phyloP scores from a whole-genome alignment of 1,140 invertebrate genomes.

The Samia ricini region DNA sequence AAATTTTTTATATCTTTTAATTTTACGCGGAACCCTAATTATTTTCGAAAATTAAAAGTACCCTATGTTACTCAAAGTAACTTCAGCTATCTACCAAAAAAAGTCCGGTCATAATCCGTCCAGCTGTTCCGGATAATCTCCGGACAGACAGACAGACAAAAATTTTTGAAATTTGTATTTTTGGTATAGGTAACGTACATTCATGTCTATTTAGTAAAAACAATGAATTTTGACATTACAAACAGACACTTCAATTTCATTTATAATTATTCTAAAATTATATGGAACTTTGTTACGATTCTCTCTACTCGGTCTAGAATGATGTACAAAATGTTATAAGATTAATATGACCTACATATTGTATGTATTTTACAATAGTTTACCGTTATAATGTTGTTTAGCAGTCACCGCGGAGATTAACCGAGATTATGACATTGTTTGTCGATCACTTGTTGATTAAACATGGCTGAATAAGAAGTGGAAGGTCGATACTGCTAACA shows the following conservation, averaged over 20 bases:
- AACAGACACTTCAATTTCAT: too few species aligned
- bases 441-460: not conserved
- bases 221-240: not conserved
- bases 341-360: constrained; percentile 7
- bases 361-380: constrained; percentile 2
- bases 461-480: not conserved
- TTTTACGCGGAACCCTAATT: too few species aligned
- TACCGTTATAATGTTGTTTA: not conserved
- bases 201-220: not conserved
- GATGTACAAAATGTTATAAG: too few species aligned
- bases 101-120: too few species aligned
- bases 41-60: too few species aligned
- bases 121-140: too few species aligned
- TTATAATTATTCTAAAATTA: not conserved
- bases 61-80: too few species aligned
- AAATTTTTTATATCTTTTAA: too few species aligned
- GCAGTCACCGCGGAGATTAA: constrained; percentile 5
- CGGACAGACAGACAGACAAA: too few species aligned
- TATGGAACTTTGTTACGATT: not conserved
- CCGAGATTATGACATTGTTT: constrained; percentile 9
- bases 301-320: not conserved
- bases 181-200: too few species aligned
- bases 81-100: too few species aligned
- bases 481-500: not conserved
- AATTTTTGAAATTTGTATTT: too few species aligned